Evolutionary conservation across 2,888 invertebrate genomes (phyloP).

Genomic region (Idaea biselata): DNA sequence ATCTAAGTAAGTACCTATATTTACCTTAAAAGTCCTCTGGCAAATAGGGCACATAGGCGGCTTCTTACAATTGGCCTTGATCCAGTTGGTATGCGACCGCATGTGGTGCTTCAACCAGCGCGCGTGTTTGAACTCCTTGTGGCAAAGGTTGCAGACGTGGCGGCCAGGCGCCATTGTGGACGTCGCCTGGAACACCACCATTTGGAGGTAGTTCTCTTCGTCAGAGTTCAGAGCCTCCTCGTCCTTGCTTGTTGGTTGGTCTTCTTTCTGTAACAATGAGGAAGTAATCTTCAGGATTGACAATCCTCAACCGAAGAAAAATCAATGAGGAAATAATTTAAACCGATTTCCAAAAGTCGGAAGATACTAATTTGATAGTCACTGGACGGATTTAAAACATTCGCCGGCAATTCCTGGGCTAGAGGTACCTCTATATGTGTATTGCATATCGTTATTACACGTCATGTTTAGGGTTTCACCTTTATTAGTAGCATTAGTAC

Average conservation of each 20-base stretch:
- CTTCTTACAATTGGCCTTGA: constrained; percentile 83
- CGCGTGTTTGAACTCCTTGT: constrained; percentile 82
- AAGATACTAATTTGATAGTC: no score
- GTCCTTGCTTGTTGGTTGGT: constrained; percentile 35
- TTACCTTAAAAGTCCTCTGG: constrained; percentile 80
- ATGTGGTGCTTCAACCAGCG: constrained; percentile 83
- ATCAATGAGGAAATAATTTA: no score
- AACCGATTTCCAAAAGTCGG: no score
- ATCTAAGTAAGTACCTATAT: no score
- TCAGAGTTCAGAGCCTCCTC: constrained; percentile 63
- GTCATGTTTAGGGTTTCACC: no score
- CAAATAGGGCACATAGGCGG: constrained; percentile 83
- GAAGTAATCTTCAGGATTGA: background rate
- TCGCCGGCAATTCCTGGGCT: no score
- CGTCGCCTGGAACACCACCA: constrained; percentile 76
- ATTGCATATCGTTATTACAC: no score
- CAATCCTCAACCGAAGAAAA: no score
- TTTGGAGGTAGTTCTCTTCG: constrained; percentile 69
- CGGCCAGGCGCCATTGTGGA: constrained; percentile 78
- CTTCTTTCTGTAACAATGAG: background rate
- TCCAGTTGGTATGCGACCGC: constrained; percentile 83
- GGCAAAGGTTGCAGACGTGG: constrained; percentile 82
- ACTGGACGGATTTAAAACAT: no score
- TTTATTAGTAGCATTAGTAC: no score
- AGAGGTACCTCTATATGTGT: no score